Conservation (phyloP, 2,888 invertebrate genomes). For the Drosophila borborema region DNA sequence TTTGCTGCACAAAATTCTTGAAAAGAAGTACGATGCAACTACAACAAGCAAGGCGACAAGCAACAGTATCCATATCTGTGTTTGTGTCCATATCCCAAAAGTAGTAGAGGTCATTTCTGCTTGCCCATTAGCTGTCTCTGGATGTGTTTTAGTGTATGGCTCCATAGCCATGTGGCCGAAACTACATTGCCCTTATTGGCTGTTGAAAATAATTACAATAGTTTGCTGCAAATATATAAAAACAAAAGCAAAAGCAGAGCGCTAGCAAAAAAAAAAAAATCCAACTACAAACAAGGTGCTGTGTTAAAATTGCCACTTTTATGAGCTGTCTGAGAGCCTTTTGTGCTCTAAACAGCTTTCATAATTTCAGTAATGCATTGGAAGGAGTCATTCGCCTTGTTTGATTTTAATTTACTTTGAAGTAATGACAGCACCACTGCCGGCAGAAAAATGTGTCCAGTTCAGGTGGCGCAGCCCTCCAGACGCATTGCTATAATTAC, state of each 20-base stretch:
- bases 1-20: slow-evolving; percentile 45
- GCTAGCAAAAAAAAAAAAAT: not conserved
- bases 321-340: slow-evolving; percentile 42
- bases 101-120: slow-evolving; percentile 62
- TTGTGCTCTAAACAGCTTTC: slow-evolving; percentile 32
- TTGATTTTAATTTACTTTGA: slow-evolving; percentile 61
- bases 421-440: slow-evolving; percentile 38
- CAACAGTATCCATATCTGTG: slow-evolving; percentile 49
- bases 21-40: slow-evolving; percentile 22
- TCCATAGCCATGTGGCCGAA: slow-evolving; percentile 35
- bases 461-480: slow-evolving; percentile 52
- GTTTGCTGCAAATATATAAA: slow-evolving; percentile 45
- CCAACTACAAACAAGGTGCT: slow-evolving; percentile 23
- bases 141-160: slow-evolving; percentile 21
- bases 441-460: slow-evolving; percentile 16
- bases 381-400: slow-evolving; percentile 36
- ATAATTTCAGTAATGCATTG: slow-evolving; percentile 54
- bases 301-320: slow-evolving; percentile 34
- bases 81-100: slow-evolving; percentile 48
- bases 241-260: slow-evolving; percentile 1
- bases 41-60: slow-evolving; percentile 34
- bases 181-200: slow-evolving; percentile 72
- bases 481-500: slow-evolving; percentile 81
- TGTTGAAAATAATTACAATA: slow-evolving; percentile 79
- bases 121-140: slow-evolving; percentile 57